Evolutionary conservation across 2,113 vertebrate genomes (phyloP), one percentile per base, ranked within the genome.

Genomic region (Tachuris rubrigastra): DNA sequence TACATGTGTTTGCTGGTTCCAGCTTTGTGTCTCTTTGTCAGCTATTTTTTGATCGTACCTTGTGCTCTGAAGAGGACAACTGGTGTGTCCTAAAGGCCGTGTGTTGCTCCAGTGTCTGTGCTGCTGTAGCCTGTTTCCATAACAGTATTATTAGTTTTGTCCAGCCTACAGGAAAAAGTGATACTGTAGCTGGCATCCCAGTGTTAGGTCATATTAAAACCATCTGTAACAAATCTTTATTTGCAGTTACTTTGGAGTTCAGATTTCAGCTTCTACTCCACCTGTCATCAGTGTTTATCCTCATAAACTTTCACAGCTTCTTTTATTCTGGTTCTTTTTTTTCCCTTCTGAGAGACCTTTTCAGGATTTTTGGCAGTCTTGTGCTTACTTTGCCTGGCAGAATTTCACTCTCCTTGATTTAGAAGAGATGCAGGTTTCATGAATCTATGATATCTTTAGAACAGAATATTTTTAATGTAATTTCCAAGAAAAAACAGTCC

Each of bases 161-260:
- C 88, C 95, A 90, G 96, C 93, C 88, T 85, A 49, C 87, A 94
- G 93, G 92, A 95, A 93, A 92, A 84, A 87, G 91, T 68, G 78
- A 96, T 90, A 78, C 87, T 37, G 53, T 82, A 59, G 88, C 86
- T 95, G 91, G 84, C 95, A 96, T 94, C 91, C 92, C 67, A 63
- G 77, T 23, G 56, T 67, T 97, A 88, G 84, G 91, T 96, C 94
- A 92, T 94, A 96, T 96, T 97, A 69, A 71, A 97, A 91, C 97
- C 98, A 97, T 96, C 97, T 98, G 98, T 96, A 94, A 86, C 73
- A 94, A 96, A 97, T 98, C 97, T 98, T 97, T 93, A 96, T 95
- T 96, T 97, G 96, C 97, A 93, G 98, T 96, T 96, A 97, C 98
- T 97, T 88, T 91, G 79, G 79, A 94, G 98, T 94, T 98, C 96